Evolutionary conservation across 1,140 invertebrate genomes (phyloP).

Genomic region (Oryzaephilus surinamensis): DNA sequence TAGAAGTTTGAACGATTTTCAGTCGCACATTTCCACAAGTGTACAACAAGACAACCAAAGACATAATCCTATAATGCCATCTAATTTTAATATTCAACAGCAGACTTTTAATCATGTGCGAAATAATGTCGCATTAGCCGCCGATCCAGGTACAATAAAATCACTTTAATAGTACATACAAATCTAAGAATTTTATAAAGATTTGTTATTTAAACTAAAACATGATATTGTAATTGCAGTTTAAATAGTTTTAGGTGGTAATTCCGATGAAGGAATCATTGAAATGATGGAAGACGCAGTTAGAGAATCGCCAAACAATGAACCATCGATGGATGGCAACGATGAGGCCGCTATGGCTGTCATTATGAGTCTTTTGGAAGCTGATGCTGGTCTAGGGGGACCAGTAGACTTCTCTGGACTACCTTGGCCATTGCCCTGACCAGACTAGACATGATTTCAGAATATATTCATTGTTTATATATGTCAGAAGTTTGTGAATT

Average conservation of each 20-base stretch:
- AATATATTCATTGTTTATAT: too few relatives aligned
- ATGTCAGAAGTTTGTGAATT: too few relatives aligned
- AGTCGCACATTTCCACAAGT: slow-evolving; percentile 29
- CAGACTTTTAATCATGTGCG: slow-evolving; percentile 16
- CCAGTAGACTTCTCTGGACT: slow-evolving; percentile 77
- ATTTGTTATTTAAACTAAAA: too few relatives aligned
- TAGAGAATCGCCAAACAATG: slow-evolving; percentile 38
- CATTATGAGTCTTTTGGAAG: slow-evolving; percentile 84
- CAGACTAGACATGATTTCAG: too few relatives aligned
- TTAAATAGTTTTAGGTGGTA: slow-evolving; percentile 32
- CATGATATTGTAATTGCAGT: too few relatives aligned
- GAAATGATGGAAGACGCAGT: slow-evolving; percentile 46
- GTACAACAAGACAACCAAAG: slow-evolving; percentile 9
- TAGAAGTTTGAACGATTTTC: slow-evolving; percentile 13
- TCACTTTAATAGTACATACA: not conserved
- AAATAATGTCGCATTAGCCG: slow-evolving; percentile 24
- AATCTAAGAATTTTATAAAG: too few relatives aligned
- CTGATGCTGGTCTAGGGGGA: slow-evolving; percentile 50
- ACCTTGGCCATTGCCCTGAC: slow-evolving; percentile 74
- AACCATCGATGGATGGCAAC: slow-evolving; percentile 57
- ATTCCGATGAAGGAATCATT: slow-evolving; percentile 45
- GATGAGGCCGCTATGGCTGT: slow-evolving; percentile 87
- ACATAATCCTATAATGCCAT: slow-evolving; percentile 5
- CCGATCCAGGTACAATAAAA: slow-evolving; percentile 28
- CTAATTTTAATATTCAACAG: slow-evolving; percentile 6